Evolutionary conservation across 2,888 invertebrate species (phyloP).

Genomic region (Allophyes oxyacanthae): DNA sequence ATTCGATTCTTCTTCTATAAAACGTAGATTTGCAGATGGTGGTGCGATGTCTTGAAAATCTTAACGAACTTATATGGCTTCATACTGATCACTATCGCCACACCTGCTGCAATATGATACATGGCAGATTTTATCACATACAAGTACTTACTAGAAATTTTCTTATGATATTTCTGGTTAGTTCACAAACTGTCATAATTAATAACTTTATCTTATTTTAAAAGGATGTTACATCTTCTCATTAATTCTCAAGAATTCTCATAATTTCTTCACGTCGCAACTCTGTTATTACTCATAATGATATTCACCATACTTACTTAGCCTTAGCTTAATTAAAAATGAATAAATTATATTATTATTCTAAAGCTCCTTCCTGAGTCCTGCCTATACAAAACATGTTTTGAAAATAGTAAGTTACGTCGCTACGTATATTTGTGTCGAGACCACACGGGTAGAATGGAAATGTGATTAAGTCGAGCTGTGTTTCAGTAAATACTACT

Average conservation of each 20-base stretch:
- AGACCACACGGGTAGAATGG: slow-evolving; percentile 32
- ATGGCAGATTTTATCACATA: slow-evolving; percentile 34
- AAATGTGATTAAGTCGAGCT: slow-evolving; percentile 22
- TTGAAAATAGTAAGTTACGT: slow-evolving; percentile 6
- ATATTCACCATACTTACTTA: no score
- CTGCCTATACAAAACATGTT: not conserved
- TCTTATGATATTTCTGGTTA: slow-evolving; percentile 13
- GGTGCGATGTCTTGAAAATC: slow-evolving; percentile 63
- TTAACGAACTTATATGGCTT: slow-evolving; percentile 67
- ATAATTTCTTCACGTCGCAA: slow-evolving; percentile 9
- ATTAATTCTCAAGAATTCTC: not conserved
- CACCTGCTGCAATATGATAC: slow-evolving; percentile 65
- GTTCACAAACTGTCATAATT: slow-evolving; percentile 21
- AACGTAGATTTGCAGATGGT: slow-evolving; percentile 56
- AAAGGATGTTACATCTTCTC: slow-evolving; percentile 7
- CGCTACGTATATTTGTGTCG: slow-evolving; percentile 11
- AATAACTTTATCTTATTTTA: slow-evolving; percentile 20
- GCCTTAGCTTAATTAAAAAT: no score
- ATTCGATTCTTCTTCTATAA: slow-evolving; percentile 60
- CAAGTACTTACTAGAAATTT: slow-evolving; percentile 20
- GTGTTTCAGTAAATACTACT: slow-evolving; percentile 30
- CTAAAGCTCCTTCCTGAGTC: no score
- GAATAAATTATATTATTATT: no score
- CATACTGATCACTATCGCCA: slow-evolving; percentile 61
- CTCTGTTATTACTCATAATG: no score